Evolutionary conservation across 2,888 invertebrate species (phyloP).

Genomic region (Frankliniella fusca): DNA sequence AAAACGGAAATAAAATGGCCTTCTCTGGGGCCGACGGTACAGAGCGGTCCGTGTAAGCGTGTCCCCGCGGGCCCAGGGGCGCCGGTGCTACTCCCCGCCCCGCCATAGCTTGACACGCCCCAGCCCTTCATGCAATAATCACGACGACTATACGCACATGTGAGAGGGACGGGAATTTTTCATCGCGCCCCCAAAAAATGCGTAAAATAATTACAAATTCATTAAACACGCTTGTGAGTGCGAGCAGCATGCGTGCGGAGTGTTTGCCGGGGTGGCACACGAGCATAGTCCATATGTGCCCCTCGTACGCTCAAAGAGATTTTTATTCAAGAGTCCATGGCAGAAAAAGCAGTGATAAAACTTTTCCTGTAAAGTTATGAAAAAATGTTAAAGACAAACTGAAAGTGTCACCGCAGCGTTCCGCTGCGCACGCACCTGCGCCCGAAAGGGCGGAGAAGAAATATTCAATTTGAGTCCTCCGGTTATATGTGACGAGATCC

Average conservation of each 20-base stretch:
- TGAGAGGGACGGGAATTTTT: neutral
- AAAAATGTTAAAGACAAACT: neutral
- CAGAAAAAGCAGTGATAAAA: too few species aligned
- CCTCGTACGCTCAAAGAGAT: too few species aligned
- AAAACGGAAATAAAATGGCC: too few species aligned
- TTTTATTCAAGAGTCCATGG: too few species aligned
- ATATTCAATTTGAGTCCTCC: too few species aligned
- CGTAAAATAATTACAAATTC: constrained; percentile 12
- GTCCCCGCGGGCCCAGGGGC: neutral
- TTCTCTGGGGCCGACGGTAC: too few species aligned
- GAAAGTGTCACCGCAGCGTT: neutral
- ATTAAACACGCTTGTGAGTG: neutral
- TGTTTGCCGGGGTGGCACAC: too few species aligned
- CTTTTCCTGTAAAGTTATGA: too few species aligned
- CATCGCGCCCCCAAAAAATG: neutral
- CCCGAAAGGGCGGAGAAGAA: too few species aligned
- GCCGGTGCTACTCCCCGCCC: neutral
- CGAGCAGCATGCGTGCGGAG: neutral
- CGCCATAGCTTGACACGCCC: neutral
- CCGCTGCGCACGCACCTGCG: too few species aligned
- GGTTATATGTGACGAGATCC: neutral
- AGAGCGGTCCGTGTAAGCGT: neutral
- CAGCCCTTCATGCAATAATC: constrained; percentile 4
- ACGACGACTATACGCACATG: neutral
- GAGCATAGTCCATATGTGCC: too few species aligned